Evolutionary conservation across 2,888 invertebrate species (phyloP).

Genomic region (Coronaproctus castanopsis): DNA sequence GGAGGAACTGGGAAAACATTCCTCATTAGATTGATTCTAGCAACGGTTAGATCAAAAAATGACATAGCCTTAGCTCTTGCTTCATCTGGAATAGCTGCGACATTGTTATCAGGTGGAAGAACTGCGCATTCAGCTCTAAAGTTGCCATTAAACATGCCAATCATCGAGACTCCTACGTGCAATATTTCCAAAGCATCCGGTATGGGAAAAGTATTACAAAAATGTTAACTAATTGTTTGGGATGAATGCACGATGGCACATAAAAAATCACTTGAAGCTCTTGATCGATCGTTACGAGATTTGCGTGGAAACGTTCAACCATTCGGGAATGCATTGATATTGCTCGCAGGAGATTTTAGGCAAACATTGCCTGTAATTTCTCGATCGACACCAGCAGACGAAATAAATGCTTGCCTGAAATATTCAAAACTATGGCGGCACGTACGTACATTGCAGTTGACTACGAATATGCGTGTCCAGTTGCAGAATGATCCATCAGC

Average conservation of each 20-base stretch:
- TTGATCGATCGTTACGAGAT: not conserved
- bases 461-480: not conserved
- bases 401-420: not conserved
- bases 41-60: too few relatives aligned
- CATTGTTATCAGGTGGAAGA: too few relatives aligned
- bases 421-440: not conserved
- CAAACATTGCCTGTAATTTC: not conserved
- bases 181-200: too few relatives aligned
- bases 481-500: not conserved
- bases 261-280: not conserved
- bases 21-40: too few relatives aligned
- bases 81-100: too few relatives aligned
- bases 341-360: not conserved
- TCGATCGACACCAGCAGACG: not conserved
- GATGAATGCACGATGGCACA: not conserved
- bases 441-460: not conserved
- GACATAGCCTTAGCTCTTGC: too few relatives aligned
- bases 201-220: too few relatives aligned
- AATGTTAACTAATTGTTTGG: too few relatives aligned
- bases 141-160: too few relatives aligned
- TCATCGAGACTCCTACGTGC: too few relatives aligned
- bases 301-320: not conserved
- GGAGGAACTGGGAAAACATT: too few relatives aligned
- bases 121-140: too few relatives aligned
- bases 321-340: not conserved